Base-by-base conservation (phyloP, 2,113 vertebrate genomes). In the Chelonoidis abingdonii region DNA sequence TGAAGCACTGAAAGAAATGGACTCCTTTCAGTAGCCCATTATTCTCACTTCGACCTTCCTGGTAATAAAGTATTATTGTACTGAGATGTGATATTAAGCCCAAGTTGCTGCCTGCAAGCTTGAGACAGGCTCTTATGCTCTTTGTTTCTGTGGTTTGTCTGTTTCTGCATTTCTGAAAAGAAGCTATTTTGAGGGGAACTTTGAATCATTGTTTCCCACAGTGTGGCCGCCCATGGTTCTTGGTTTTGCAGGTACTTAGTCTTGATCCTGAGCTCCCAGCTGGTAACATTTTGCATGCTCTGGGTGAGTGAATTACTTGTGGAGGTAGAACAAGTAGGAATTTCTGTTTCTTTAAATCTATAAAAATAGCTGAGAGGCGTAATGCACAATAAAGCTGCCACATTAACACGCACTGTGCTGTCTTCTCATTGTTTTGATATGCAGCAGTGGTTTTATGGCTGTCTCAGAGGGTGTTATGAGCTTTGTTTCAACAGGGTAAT, bases 391-490 rank as follows among this genome's bases (percentile, higher is more conserved):
- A 93, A 92, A 95, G 80, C 24, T 93, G 65, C 65, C 86, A 83
- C 81, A 57, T 92, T 94, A 94, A 86, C 87, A 75, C 1, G 2
- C 50, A 79, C 41, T 76, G 54, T 25, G 27, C 84, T 95, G 57
- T 75, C 87, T 94, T 93, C 86, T 84, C 62, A 22, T 91, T 95
- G 93, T 95, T 97, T 93, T 91, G 96, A 89, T 97, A 95, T 49
- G 93, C 91, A 95, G 86, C 72, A 96, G 53, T 31, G 50, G 57
- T 83, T 96, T 95, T 94, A 92, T 84, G 57, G 79, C 79, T 94
- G 44, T 91, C 94, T 92, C 81, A 83, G 91, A 86, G 92, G 54
- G 56, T 90, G 62, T 80, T 95, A 72, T 47, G 96, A 91, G 57
- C 54, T 96, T 89, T 92, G 27, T 88, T 96, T 95, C 88, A 82